Evolutionary conservation across 2,888 invertebrate species (phyloP).

Genomic region (Platycheirus rosarum): DNA sequence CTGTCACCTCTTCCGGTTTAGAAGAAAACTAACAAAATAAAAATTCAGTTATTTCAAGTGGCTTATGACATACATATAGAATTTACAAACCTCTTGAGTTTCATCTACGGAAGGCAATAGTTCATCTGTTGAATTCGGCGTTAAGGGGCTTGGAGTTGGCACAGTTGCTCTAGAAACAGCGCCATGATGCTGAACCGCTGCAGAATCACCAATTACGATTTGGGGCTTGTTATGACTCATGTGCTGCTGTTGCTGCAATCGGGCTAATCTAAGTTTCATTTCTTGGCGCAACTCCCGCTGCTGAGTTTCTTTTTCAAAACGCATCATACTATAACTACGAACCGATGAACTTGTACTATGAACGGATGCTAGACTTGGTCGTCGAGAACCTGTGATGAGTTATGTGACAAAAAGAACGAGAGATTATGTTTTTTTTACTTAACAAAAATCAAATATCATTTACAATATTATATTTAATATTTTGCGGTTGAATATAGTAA

Average conservation of each 20-base stretch:
- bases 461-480: constrained; percentile 2
- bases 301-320: constrained; percentile 91
- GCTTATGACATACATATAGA: neutral
- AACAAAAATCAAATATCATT: constrained; percentile 6
- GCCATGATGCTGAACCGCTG: constrained; percentile 77
- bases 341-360: constrained; percentile 93
- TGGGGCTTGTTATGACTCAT: constrained; percentile 84
- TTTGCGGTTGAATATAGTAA: constrained; percentile 27
- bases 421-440: constrained; percentile 1
- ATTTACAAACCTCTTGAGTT: constrained; percentile 87
- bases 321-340: constrained; percentile 90
- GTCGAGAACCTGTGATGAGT: constrained; percentile 89
- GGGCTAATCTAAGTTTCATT: constrained; percentile 89
- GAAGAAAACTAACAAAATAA: constrained; percentile 55
- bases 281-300: constrained; percentile 91
- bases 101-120: constrained; percentile 91
- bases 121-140: constrained; percentile 93
- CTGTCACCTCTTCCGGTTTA: constrained; percentile 68
- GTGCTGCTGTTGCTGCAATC: constrained; percentile 85
- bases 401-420: constrained; percentile 14
- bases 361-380: constrained; percentile 93
- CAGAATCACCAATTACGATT: constrained; percentile 83
- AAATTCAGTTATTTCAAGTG: constrained; percentile 4
- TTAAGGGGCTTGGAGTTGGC: constrained; percentile 89
- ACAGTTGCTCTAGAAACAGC: constrained; percentile 78